Percentiles rank a stretch among this genome's conserved stretches.
phyloP scores from a whole-genome alignment of 2,888 invertebrate genomes.

The Acanthosepion esculentum region DNA sequence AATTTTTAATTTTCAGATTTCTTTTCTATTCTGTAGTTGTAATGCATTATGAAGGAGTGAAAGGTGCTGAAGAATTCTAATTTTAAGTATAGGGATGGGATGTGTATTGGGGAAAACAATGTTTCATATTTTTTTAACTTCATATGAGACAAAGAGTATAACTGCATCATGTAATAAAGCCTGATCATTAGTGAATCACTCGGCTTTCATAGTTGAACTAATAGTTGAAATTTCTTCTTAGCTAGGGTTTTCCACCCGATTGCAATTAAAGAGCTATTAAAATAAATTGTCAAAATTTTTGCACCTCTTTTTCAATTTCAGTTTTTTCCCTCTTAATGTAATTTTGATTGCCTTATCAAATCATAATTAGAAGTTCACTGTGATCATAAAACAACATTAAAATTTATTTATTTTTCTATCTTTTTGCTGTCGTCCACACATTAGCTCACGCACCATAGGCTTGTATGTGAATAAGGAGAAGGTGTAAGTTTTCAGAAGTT shows the following conservation, averaged over 20 bases:
- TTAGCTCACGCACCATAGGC: not conserved
- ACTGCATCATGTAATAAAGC: not conserved
- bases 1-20: too few species aligned
- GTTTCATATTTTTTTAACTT: not conserved
- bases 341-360: conserved; percentile 13
- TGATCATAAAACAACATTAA: not conserved
- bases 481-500: not conserved
- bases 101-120: not conserved
- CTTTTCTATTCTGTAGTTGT: too few species aligned
- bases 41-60: too few species aligned
- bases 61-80: not conserved
- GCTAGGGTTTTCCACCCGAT: not conserved
- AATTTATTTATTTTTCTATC: not conserved
- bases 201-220: not conserved
- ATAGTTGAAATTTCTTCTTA: not conserved
- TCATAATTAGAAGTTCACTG: conserved; percentile 1
- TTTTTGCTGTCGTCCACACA: not conserved
- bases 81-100: not conserved
- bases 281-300: not conserved
- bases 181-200: not conserved
- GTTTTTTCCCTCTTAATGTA: not conserved
- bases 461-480: not conserved
- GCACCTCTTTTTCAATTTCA: not conserved
- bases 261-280: not conserved
- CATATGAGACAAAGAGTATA: not conserved